Conservation (phyloP, 2,888 invertebrate genomes). For the Apotomis capreana region DNA sequence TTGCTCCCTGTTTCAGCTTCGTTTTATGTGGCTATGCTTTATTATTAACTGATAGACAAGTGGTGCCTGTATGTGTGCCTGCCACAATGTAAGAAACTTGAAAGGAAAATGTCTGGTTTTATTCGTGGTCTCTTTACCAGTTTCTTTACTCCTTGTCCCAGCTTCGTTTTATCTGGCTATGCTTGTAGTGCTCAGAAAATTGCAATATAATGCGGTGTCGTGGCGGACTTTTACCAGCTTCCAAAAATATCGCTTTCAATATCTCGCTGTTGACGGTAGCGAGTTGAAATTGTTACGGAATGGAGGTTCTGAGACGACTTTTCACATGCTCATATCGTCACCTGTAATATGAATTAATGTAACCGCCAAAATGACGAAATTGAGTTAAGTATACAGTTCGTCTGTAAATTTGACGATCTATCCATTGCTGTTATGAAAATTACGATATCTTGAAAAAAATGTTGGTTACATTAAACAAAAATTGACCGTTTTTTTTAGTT, state of each 20-base stretch:
- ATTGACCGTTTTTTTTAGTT: too few species aligned
- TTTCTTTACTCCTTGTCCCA: neutral
- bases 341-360: too few species aligned
- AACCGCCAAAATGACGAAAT: too few species aligned
- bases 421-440: too few species aligned
- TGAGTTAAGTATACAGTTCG: too few species aligned
- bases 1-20: conserved; percentile 4
- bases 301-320: neutral
- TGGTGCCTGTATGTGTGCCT: too few species aligned
- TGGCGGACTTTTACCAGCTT: conserved; percentile 24
- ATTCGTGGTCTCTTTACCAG: neutral
- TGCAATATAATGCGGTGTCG: conserved; percentile 38
- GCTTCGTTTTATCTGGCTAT: conserved; percentile 29
- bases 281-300: neutral
- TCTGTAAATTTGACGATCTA: too few species aligned
- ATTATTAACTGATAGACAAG: too few species aligned
- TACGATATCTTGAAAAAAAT: too few species aligned
- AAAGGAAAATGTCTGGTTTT: neutral
- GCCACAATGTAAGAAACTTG: too few species aligned
- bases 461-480: too few species aligned
- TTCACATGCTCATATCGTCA: neutral
- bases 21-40: conserved; percentile 25
- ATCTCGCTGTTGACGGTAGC: conserved; percentile 12
- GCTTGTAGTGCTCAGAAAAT: conserved; percentile 28
- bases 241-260: conserved; percentile 34